phyloP scores from a whole-genome alignment of 2,113 vertebrate genomes.

The Grallaria varia region DNA sequence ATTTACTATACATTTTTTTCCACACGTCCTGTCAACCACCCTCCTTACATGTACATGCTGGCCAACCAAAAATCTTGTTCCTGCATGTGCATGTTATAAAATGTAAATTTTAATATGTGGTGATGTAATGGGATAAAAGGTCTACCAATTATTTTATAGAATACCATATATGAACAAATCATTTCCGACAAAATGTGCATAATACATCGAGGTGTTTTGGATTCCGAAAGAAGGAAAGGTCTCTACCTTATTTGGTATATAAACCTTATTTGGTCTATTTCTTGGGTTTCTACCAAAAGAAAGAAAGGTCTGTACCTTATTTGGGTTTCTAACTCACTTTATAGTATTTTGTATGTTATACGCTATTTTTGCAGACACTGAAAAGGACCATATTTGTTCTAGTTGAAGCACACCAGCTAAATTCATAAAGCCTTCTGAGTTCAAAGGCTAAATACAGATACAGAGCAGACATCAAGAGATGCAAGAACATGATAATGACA shows the following conservation, averaged over 20 bases:
- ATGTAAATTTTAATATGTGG: not conserved
- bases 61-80: not conserved
- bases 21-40: not conserved
- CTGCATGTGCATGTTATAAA: not conserved
- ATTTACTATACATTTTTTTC: not conserved
- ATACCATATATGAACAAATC: not conserved
- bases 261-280: too few species aligned
- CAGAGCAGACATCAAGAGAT: not conserved
- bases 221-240: not conserved
- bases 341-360: not conserved
- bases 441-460: not conserved
- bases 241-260: not conserved
- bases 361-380: not conserved
- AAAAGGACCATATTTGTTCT: not conserved
- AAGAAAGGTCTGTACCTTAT: not conserved
- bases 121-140: not conserved
- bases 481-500: not conserved
- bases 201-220: not conserved
- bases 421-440: not conserved
- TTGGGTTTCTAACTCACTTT: not conserved
- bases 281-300: not conserved
- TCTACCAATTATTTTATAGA: not conserved
- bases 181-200: not conserved
- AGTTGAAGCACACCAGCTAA: not conserved
- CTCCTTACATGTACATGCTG: not conserved